phyloP scores from a whole-genome alignment of 2,888 invertebrate species.

The Epinotia demarniana region DNA sequence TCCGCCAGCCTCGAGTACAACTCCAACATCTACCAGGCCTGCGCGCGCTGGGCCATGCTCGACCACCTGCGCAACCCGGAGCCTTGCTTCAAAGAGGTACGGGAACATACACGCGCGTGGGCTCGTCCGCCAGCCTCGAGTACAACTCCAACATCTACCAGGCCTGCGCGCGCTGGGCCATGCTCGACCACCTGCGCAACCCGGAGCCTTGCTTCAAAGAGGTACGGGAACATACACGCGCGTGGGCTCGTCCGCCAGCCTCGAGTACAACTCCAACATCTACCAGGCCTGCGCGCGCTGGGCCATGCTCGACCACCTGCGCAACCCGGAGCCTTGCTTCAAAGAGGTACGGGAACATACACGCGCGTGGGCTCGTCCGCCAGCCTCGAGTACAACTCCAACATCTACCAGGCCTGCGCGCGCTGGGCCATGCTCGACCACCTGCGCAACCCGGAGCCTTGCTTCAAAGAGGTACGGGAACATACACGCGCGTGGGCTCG shows the following conservation, averaged over 20 bases:
- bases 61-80: constrained; percentile 96
- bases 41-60: constrained; percentile 98
- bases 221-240: constrained; percentile 86
- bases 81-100: constrained; percentile 95
- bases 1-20: constrained; percentile 97
- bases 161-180: constrained; percentile 97
- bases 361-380: constrained; percentile 95
- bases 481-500: constrained; percentile 91
- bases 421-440: constrained; percentile 99
- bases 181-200: constrained; percentile 96
- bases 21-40: constrained; percentile 97
- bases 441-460: constrained; percentile 94
- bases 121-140: constrained; percentile 95
- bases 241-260: constrained; percentile 94
- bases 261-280: constrained; percentile 98
- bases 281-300: constrained; percentile 97
- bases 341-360: constrained; percentile 86
- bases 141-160: constrained; percentile 98
- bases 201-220: constrained; percentile 97
- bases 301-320: constrained; percentile 98
- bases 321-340: constrained; percentile 95
- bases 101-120: constrained; percentile 87
- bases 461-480: constrained; percentile 91
- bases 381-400: constrained; percentile 97
- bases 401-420: constrained; percentile 97